Base-by-base conservation (phyloP, 1,140 invertebrate species). In the Drosophila pruinosa region DNA sequence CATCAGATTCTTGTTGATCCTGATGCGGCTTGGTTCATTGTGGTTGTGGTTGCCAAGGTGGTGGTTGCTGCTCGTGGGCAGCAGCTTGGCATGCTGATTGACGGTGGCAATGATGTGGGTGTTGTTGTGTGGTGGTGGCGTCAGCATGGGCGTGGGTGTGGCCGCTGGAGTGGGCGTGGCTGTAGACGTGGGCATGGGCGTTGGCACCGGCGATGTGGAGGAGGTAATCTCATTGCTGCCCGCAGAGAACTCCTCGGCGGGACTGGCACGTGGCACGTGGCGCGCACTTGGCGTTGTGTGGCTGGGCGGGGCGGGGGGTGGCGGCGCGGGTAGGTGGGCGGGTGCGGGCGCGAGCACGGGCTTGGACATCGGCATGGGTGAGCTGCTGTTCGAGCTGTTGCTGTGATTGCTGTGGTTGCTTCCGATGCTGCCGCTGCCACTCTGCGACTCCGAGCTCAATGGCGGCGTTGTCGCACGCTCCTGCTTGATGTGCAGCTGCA, bases 201-300 rank as follows among this genome's bases (percentile, higher is more conserved):
- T 31, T 14, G 91, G 89, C 54, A 85, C 85, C n/a, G 93, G 93
- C 8, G 93, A 94, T 19, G 93, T 94, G 12, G 93, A 93, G 15
- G 93, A 94, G 28, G 93, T 94, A 52, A 94, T 93, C 80, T 94
- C 93, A 77, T 94, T 93, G n/a, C 92, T 93, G 65, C 82, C 75
- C 36, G 90, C 78, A 0, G 89, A 89, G 52, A 89, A 89, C 38
- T 91, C 90, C 47, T 91, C 90, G 22, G 89, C 90, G 26, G 89
- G 89, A 65, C 90, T 91, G 21, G 31, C 31, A n/a, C 92, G 92
- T 56, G 72, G 70, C 59, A 74, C 41, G 47, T 73, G 47, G 67
- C 56, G 26, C 54, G 71, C 62, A 34, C 56, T 12, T 21, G 62
- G 59, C 4, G 67, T 56, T 31, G 41, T 48, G 36, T 31, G 26